Conservation (phyloP, 2,797 vertebrate genomes). For the Rachycentron canadum region DNA sequence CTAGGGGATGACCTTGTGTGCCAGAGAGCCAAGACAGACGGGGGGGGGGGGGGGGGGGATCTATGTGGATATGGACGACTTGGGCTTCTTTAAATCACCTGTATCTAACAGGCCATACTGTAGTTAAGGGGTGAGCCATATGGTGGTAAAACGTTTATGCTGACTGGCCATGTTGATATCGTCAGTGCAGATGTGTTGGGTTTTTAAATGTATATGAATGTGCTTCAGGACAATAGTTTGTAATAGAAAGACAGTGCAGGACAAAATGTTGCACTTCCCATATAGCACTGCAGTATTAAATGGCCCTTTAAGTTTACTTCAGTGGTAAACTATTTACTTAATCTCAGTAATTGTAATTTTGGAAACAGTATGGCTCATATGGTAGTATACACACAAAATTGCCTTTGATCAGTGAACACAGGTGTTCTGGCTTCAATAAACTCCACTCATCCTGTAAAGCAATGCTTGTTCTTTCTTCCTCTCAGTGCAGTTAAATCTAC, state of each 20-base stretch:
- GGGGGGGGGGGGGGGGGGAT: too few species aligned
- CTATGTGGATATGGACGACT: slow-evolving; percentile 53
- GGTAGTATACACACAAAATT: neutral
- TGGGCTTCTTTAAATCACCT: slow-evolving; percentile 75
- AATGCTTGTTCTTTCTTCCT: slow-evolving; percentile 39
- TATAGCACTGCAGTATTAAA: neutral
- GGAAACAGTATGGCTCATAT: slow-evolving; percentile 16
- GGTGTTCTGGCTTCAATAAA: slow-evolving; percentile 62
- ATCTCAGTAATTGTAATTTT: slow-evolving; percentile 14
- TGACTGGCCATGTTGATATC: slow-evolving; percentile 58
- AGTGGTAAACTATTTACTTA: neutral
- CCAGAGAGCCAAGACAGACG: too few species aligned
- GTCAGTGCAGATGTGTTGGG: slow-evolving; percentile 43
- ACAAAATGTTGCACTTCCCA: neutral
- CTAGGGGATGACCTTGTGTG: too few species aligned
- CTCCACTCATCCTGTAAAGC: slow-evolving; percentile 51
- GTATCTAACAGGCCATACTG: slow-evolving; percentile 65
- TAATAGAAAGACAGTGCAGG: neutral
- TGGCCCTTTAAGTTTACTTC: neutral
- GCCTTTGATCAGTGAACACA: slow-evolving; percentile 64
- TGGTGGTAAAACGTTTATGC: slow-evolving; percentile 48
- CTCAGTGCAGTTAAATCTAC: slow-evolving; percentile 37
- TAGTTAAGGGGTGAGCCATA: slow-evolving; percentile 65
- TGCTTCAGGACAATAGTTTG: slow-evolving; percentile 17
- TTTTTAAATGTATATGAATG: slow-evolving; percentile 42